Evolutionary conservation across 2,113 vertebrate species (phyloP), one percentile per base, ranked within the genome.

Genomic region (Rhineura floridana): DNA sequence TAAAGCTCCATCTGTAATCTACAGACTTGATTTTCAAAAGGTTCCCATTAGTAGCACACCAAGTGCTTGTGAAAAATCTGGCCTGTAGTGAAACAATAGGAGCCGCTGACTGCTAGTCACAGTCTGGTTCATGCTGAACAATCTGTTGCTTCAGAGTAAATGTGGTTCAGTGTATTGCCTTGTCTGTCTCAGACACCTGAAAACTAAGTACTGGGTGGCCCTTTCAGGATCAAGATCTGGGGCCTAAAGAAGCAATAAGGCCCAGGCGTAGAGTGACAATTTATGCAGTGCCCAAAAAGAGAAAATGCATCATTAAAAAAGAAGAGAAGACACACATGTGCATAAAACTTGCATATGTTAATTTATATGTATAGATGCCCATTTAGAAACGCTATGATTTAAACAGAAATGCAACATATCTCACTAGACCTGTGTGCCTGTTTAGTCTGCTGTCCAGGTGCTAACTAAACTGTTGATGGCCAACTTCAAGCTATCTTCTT

Each of bases 71-170:
- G 17, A 81, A 72, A 87, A 87, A 88, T 83, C 87, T 76, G 44
- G 81, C 55, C 59, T 88, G 13, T 77, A 17, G n/a, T 77, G 62
- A 83, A 88, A 77, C 62, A 77, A 33, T 28, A 87, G 65, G 87
- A 42, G 33, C 42, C 42, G 7, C 67, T 82, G 69, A 65, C 83
- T 30, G 33, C 59, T 39, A 50, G 44, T 83, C 30, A 81, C 59
- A 82, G n/a, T 69, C n/a, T 83, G 59, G 72, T 77, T 67, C 81
- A 7, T 69, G 42, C 17, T 50, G 81, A 83, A 39, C 25, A 67
- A 77, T 77, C 46, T 65, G 44, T 65, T 88, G 72, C 81, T 67
- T 77, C 44, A 39, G 13, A 59, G 48, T 48, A 52, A 77, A 42
- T 33, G n/a, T 73, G 67, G 15, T 30, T 79, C 75, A 69, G 2